phyloP scores from a whole-genome alignment of 2,888 invertebrate species.

The Endotricha flammealis region DNA sequence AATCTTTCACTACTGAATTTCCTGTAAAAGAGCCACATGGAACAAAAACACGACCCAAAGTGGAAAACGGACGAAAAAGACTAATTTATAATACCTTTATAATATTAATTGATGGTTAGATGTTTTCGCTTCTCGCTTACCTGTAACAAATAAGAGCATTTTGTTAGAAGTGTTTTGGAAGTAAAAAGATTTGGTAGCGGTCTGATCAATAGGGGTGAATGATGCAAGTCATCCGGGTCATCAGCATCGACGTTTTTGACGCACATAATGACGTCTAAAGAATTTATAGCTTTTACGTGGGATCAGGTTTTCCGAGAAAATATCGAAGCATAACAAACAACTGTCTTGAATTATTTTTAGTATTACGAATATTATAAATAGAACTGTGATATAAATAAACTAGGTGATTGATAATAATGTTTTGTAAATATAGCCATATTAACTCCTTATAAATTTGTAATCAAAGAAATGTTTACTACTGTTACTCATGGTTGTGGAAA shows the following conservation, averaged over 20 bases:
- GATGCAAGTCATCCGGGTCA: slow-evolving; percentile 68
- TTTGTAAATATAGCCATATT: too few relatives aligned
- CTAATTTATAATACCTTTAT: slow-evolving; percentile 3
- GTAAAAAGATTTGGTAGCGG: slow-evolving; percentile 29
- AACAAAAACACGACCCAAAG: slow-evolving; percentile 1
- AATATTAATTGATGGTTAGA: slow-evolving; percentile 5
- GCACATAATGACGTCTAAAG: slow-evolving; percentile 48
- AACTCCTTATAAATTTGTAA: too few relatives aligned
- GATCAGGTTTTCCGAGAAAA: slow-evolving; percentile 21
- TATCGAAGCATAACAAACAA: too few relatives aligned
- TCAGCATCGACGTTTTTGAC: slow-evolving; percentile 59
- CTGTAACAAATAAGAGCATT: slow-evolving; percentile 43
- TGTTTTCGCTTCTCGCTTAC: slow-evolving; percentile 29
- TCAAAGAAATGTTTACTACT: too few relatives aligned
- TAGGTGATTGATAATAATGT: too few relatives aligned
- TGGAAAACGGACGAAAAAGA: slow-evolving; percentile 4
- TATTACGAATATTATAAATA: too few relatives aligned
- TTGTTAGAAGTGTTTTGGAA: slow-evolving; percentile 21
- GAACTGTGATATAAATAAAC: too few relatives aligned
- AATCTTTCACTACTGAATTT: too few relatives aligned
- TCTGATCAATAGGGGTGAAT: slow-evolving; percentile 48
- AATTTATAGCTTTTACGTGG: slow-evolving; percentile 31
- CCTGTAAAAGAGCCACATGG: too few relatives aligned
- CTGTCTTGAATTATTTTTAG: too few relatives aligned
- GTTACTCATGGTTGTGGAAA: too few relatives aligned